Conservation (phyloP, 2,888 invertebrate genomes). For the Omphaloscelis lunosa region DNA sequence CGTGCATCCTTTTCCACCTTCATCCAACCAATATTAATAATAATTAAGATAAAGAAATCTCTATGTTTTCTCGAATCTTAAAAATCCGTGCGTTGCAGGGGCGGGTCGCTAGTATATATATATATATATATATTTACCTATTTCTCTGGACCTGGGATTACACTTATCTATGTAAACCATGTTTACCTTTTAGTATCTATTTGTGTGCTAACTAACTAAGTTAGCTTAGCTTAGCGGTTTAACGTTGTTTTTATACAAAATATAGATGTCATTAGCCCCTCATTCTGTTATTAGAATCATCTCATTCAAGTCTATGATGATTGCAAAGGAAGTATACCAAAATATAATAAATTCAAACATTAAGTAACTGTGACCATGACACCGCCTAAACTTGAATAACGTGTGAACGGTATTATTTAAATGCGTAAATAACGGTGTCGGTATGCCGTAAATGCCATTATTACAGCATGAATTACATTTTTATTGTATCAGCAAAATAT, state of each 20-base stretch:
- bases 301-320: conserved; percentile 8
- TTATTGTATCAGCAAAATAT: conserved; percentile 27
- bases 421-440: conserved; percentile 49
- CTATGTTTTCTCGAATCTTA: too few species aligned
- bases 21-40: too few species aligned
- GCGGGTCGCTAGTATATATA: too few species aligned
- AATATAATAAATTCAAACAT: conserved; percentile 40
- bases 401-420: conserved; percentile 55
- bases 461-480: conserved; percentile 38
- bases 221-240: neutral
- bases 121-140: too few species aligned
- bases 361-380: conserved; percentile 51
- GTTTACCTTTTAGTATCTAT: neutral
- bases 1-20: too few species aligned
- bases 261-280: neutral
- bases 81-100: too few species aligned
- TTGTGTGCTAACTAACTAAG: neutral
- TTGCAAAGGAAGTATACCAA: conserved; percentile 4
- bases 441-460: conserved; percentile 31
- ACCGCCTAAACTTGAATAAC: conserved; percentile 47
- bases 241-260: neutral
- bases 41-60: too few species aligned
- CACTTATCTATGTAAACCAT: neutral
- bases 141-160: neutral
- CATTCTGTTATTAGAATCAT: conserved; percentile 4